Base-by-base conservation (phyloP, 2,888 invertebrate species). In the Prostheceraeus crozeri region DNA sequence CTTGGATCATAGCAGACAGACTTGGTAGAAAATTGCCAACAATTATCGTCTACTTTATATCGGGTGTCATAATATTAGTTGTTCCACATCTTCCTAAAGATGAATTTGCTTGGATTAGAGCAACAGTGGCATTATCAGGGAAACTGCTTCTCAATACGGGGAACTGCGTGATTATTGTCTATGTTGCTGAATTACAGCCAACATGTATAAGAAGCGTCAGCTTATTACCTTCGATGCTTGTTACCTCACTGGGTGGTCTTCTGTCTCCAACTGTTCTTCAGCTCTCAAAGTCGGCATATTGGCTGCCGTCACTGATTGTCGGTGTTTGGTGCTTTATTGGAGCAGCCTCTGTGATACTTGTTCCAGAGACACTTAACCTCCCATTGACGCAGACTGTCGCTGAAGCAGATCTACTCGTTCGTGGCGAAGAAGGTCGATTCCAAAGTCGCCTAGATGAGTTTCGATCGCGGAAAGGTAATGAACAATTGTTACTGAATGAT, bases 141-240 rank as follows among this genome's bases (percentile, higher is more conserved):
- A 58, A 58, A 59, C 21, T 31, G 16, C 16, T 19, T 11, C 16
- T 58, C 10, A 58, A 58, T 2, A 27, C 58, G 1, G 59, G 28
- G 11, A 60, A 59, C 21, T 31, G 58, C 21, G 33, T 58, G n/a
- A 10, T n/a, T 8, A 30, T 27, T 25, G 14, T 58, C 19, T 58
- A 59, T 59, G n/a, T 59, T 1, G 31, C 27, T 6, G 59, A 58
- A 31, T 11, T 57, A 2, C 19, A 60, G 11, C 57, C 57, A 4
- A 57, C 57, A 3, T 27, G 25, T 2, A 27, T 57, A 23, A 19
- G 57, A 48, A 51, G 21, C 16, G n/a, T 40, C 14, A 6, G 11
- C 4, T 8, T 45, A 10, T 48, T 51, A n/a, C 6, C 45, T 10
- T 6, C 21, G 6, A 6, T 45, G 11, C 6, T n/a, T 10, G 16